Percentiles rank a stretch among this genome's conserved stretches.
These are phyloP conservation scores for Crax fasciolata DNA, from an alignment of 2,797 vertebrate genomes.

Conservation along the genomic window DNA sequence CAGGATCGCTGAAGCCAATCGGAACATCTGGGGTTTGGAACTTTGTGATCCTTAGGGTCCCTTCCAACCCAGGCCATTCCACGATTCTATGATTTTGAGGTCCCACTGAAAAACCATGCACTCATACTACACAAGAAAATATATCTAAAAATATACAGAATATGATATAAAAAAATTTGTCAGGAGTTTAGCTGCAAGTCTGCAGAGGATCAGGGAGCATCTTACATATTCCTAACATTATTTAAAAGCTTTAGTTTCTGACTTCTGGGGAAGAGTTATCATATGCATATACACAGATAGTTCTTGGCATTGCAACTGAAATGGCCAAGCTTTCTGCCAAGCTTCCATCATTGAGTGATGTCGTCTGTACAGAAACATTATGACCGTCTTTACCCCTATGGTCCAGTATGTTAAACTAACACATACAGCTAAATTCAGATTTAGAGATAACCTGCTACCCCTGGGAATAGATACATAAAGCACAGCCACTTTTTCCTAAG, in stretches of 20 bases:
- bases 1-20: background rate
- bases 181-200: background rate
- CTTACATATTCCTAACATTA: background rate
- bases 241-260: background rate
- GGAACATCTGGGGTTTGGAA: no score
- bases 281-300: background rate
- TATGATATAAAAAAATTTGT: background rate
- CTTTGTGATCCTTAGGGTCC: no score
- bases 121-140: background rate
- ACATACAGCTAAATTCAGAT: conserved; percentile 7
- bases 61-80: no score
- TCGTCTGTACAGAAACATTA: conserved; percentile 29
- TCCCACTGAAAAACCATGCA: background rate
- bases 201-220: background rate
- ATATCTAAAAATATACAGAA: background rate
- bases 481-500: background rate
- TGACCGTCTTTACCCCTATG: background rate
- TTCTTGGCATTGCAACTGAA: background rate
- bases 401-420: conserved; percentile 3
- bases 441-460: background rate
- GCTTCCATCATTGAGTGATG: background rate
- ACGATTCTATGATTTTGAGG: background rate
- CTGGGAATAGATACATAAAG: background rate
- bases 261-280: background rate
- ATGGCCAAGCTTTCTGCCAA: background rate